Evolutionary conservation across 2,113 vertebrate species (phyloP), one percentile per base, ranked within the genome.

Genomic region (Lampris incognitus): DNA sequence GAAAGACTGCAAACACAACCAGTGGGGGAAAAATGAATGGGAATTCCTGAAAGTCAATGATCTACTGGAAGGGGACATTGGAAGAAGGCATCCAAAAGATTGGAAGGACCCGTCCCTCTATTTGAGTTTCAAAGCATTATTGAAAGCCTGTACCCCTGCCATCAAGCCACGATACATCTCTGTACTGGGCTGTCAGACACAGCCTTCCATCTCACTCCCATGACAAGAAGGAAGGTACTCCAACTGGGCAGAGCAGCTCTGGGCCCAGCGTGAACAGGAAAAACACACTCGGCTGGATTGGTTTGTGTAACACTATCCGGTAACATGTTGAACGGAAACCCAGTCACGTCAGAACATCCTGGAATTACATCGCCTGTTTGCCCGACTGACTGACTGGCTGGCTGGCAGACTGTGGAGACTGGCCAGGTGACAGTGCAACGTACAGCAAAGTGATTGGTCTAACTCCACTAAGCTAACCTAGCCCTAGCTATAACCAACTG

Each of bases 391-490:
- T 54, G 9, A 70, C 44, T 69, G 57, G 66, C 61, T 64, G 50
- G 61, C 24, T 24, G 24, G 24, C 24, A 24, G 60, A 69, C 78
- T 3, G 51, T 44, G 52, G 58, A 69, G 75, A 83, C 77, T 67
- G 83, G 71, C 68, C 72, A 74, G 58, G 4, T 84, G 79, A 77
- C 88, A 88, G 82, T 37, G 86, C 73, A 85, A 92, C 92, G 90
- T 93, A 72, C 63, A 71, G 74, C 73, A 56, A 76, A 24, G 54
- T 48, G 85, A 90, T 91, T 89, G 88, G 87, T 90, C 81, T 79
- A 72, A 24, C 24, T 71, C 61, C 63, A 55, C 61, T 71, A 63
- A 68, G 71, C 82, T 77, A 51, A 74, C 60, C 57, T 74, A 79
- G 80, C 82, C 5, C 1, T 4, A 1, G 6, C 77, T 2, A 80